Evolutionary conservation across 2,113 vertebrate species (phyloP), one percentile per base, ranked within the genome.

Genomic region (Ceratotherium simum): DNA sequence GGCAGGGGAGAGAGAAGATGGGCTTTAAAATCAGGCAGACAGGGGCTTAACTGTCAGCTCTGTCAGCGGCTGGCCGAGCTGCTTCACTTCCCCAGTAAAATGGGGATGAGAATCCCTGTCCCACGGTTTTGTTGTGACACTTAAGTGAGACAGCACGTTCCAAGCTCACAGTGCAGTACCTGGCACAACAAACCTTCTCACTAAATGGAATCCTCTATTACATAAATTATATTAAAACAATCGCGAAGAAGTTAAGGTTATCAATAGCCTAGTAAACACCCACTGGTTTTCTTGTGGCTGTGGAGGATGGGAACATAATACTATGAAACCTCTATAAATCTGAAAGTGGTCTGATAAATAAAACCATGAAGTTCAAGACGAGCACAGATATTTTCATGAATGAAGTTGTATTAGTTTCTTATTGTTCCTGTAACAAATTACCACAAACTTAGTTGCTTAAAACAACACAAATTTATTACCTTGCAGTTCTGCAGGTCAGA

Each of bases 51-150:
- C 11, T 9, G 1, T 39, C 75, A 48, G 10, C 23, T 39, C 17
- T 46, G 10, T n/a, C 2, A 1, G 58, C 33, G 21, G 58, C 21
- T 31, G 8, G 4, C 0, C 75, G 5, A 11, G 3, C 33, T 5
- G 29, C 23, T 12, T 62, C 0, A 1, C 21, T 1, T 17, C 51
- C 48, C 60, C 33, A 62, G 29, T 3, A 42, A 65, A 81, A 46
- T 3, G 18, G 3, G 29, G 5, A 11, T n/a, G 51, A 12, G 25
- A n/a, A 64, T 51, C 46, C 65, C 25, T 56, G 5, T 13, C 20
- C 73, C 1, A 1, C 11, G 23, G 16, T 9, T 78, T 11, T 33
- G 20, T 29, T 48, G 21, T 56, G 69, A 36, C 21, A 25, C 39
- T 33, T 33, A 42, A 64, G 18, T 64, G 29, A 88, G n/a, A 20